Conservation (phyloP, 2,113 vertebrate species). For the Phalacrocorax pelagicus region DNA sequence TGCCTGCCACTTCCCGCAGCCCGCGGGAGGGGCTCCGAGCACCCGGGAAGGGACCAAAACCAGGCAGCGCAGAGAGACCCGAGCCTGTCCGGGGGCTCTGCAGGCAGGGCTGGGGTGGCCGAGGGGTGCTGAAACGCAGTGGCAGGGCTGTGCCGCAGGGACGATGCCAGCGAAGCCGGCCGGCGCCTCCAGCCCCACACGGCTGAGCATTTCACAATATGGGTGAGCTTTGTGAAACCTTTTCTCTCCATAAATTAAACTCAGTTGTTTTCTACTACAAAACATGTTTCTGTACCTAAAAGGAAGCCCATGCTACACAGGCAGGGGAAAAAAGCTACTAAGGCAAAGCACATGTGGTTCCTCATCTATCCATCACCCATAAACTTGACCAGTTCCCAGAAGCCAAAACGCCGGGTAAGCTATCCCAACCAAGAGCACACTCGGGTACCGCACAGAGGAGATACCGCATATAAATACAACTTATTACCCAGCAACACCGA, state of each 20-base stretch:
- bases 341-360: rapidly evolving
- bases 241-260: not conserved
- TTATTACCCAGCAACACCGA: not conserved
- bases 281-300: not conserved
- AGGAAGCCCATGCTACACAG: not conserved
- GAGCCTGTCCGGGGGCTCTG: rapidly evolving
- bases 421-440: not conserved
- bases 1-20: not conserved
- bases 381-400: not conserved
- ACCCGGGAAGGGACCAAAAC: rapidly evolving
- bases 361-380: not conserved
- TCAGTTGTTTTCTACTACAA: not conserved
- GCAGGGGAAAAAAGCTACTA: rapidly evolving
- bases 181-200: rapidly evolving
- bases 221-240: not conserved
- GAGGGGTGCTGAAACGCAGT: not conserved
- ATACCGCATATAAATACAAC: not conserved
- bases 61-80: rapidly evolving
- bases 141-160: rapidly evolving
- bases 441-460: not conserved
- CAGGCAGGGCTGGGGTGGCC: rapidly evolving
- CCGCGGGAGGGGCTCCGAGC: rapidly evolving
- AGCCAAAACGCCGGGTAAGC: not conserved
- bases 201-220: rapidly evolving
- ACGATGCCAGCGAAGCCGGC: rapidly evolving